Conservation (phyloP, 2,113 vertebrate species). For the Callaeas wilsoni region DNA sequence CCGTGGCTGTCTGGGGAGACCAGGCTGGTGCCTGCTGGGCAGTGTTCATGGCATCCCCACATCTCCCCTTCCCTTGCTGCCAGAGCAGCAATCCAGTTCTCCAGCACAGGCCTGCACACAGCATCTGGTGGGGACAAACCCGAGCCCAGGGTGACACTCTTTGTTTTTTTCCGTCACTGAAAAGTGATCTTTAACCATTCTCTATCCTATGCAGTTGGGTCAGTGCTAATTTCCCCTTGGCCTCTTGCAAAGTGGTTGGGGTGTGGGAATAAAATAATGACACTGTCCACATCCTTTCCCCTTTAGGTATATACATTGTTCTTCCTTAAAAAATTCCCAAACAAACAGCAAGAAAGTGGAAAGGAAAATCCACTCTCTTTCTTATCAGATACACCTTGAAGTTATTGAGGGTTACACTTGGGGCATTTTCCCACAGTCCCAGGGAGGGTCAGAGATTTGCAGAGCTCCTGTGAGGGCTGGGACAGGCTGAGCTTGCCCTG, state of each 20-base stretch:
- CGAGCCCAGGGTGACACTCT: accelerated
- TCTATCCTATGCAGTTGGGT: not conserved
- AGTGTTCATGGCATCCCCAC: not conserved
- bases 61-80: not conserved
- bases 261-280: not conserved
- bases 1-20: accelerated
- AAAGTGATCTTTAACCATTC: not conserved
- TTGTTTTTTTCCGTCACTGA: not conserved
- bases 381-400: not conserved
- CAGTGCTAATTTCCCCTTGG: not conserved
- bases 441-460: not conserved
- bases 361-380: not conserved
- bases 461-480: not conserved
- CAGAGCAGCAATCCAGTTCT: not conserved
- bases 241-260: not conserved
- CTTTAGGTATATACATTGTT: not conserved
- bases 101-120: not conserved
- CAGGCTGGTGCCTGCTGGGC: not conserved
- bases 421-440: not conserved
- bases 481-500: not conserved
- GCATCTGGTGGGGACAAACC: not conserved
- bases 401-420: not conserved
- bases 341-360: not conserved
- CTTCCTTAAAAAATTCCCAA: not conserved
- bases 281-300: not conserved